Evolutionary conservation across 2,888 invertebrate species (phyloP).

Genomic region (Mycalesis mineus): DNA sequence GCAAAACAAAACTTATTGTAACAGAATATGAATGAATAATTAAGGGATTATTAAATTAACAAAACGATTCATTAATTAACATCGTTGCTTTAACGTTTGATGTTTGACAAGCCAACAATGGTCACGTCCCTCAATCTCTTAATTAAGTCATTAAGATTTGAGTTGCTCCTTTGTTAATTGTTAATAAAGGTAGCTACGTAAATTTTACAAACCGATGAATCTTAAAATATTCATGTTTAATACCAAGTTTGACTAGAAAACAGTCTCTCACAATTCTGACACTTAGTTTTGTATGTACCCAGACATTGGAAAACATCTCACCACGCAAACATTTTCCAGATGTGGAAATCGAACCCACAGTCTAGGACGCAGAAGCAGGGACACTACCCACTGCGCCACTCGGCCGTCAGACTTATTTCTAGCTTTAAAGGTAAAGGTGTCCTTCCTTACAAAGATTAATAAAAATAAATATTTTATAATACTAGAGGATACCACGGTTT

Average conservation of each 20-base stretch:
- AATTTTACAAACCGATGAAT: not conserved
- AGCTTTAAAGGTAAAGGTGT: too few relatives aligned
- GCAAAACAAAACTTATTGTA: not conserved
- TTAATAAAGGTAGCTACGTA: not conserved
- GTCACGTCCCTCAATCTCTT: constrained; percentile 23
- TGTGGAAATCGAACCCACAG: too few relatives aligned
- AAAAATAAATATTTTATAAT: too few relatives aligned
- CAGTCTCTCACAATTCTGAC: too few relatives aligned
- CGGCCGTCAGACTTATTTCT: too few relatives aligned
- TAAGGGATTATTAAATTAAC: constrained; percentile 8
- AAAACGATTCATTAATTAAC: constrained; percentile 20
- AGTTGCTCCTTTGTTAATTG: constrained; percentile 16
- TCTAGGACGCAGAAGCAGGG: too few relatives aligned
- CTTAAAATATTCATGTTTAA: not conserved
- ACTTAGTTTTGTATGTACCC: too few relatives aligned
- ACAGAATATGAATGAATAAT: constrained; percentile 3
- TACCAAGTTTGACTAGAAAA: not conserved
- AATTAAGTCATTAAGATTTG: constrained; percentile 28
- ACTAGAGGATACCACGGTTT: too few relatives aligned
- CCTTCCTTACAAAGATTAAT: too few relatives aligned
- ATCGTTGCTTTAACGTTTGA: constrained; percentile 13
- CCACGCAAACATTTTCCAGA: too few relatives aligned
- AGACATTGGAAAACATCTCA: too few relatives aligned
- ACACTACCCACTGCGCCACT: too few relatives aligned
- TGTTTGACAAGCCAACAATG: constrained; percentile 22